Evolutionary conservation across 1,140 invertebrate genomes (phyloP), one percentile per base, ranked within the genome.

Genomic region (Liolophura sinensis): DNA sequence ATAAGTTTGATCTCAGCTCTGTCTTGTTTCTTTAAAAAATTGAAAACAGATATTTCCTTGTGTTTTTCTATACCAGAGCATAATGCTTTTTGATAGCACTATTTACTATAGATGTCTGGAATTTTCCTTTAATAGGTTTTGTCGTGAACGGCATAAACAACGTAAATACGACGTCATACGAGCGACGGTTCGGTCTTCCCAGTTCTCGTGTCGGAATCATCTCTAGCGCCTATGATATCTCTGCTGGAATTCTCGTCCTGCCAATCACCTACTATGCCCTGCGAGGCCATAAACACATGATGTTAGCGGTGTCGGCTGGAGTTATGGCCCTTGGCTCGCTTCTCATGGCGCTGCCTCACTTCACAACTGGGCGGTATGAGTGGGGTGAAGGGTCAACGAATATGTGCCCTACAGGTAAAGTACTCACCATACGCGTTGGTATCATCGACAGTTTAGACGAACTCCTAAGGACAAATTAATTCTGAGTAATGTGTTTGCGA

Each of bases 261-360:
- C 92, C 92, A 0, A 91, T 95, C 0, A 91, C n/a, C 22, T 40
- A 93, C 79, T 87, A 93, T 48, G 93, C 92, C 1, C 85, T 91
- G 0, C 88, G 91, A 1, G 90, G 88, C 18, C 93, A 94, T 91
- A 92, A 9, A 87, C 88, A 61, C 91, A 91, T 84, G 85, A 94
- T 51, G 91, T 27, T 76, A 14, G 69, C 63, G 16, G 85, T 87
- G 70, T 92, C 93, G 71, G 91, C 94, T 49, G 89, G 94, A 11
- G 90, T 96, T 71, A 94, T 96, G 67, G 76, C 71, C 1, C 27
- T 74, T 1, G 74, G 94, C 0, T 95, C 93, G 49, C 87, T 96
- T 76, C 89, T 97, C 55, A 97, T 97, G 82, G 92, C 94, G 83
- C 87, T 95, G 62, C 95, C 95, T 14, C 94, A 97, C 85, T 95